These are phyloP conservation scores for Chironomus striatipennis DNA, from an alignment of 1,140 invertebrate genomes.

Conservation along the genomic window DNA sequence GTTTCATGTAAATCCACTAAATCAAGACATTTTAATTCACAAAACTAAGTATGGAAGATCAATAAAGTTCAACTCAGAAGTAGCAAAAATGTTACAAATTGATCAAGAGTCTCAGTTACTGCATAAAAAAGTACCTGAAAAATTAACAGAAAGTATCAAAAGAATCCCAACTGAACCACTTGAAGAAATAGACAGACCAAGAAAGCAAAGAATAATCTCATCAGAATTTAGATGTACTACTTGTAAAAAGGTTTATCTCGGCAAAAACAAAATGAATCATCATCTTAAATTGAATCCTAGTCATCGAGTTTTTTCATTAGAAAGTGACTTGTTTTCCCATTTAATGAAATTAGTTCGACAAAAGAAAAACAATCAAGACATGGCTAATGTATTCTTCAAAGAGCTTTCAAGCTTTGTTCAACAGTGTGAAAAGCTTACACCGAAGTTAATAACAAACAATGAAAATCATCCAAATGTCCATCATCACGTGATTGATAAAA, in stretches of 20 bases:
- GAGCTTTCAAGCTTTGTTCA: not conserved
- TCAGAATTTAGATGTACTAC: constrained; percentile 48
- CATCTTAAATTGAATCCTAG: constrained; percentile 56
- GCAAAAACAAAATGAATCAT: constrained; percentile 45
- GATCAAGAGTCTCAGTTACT: constrained; percentile 30
- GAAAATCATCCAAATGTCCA: not conserved
- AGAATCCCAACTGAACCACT: constrained; percentile 25
- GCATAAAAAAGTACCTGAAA: not conserved
- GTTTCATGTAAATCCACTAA: not conserved
- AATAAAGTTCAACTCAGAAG: not conserved
- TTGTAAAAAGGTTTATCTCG: constrained; percentile 49
- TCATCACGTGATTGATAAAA: not conserved
- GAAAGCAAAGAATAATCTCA: constrained; percentile 44
- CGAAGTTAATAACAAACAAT: not conserved
- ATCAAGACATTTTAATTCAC: not conserved
- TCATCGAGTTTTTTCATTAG: constrained; percentile 42
- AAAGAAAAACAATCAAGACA: not conserved
- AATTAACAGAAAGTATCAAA: not conserved
- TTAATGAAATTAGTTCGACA: not conserved
- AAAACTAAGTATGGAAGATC: not conserved
- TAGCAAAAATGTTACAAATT: not conserved
- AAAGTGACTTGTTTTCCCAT: constrained; percentile 16
- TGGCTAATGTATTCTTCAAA: not conserved
- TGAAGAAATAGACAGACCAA: constrained; percentile 32
- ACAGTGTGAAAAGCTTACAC: not conserved